Evolutionary conservation across 2,113 vertebrate genomes (phyloP), one percentile per base, ranked within the genome.

Genomic region (Stictonetta naevosa): DNA sequence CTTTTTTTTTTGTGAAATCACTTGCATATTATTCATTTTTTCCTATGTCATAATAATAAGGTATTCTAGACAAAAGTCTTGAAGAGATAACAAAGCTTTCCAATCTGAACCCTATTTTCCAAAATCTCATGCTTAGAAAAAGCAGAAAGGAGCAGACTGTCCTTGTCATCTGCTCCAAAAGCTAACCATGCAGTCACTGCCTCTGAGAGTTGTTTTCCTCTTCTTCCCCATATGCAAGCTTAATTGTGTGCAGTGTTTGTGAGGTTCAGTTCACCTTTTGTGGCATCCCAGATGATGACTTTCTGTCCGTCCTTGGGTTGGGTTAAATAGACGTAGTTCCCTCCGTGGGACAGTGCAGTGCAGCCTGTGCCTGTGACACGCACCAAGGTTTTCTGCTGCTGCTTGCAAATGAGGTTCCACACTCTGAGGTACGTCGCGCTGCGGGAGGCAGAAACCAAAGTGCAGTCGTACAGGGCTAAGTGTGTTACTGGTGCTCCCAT

Each of bases 211-310:
- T 21, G 42, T 31, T 59, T n/a, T 53, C 46, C 63, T 31, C 11
- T 55, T 55, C 55, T n/a, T 48, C 33, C 18, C 34, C 13, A 11
- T 4, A 19, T 13, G 10, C 56, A 58, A 56, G 18, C 38, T 62
- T 33, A 60, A 62, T 73, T 55, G 71, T 56, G 53, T 10, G 28
- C 66, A 26, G 17, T 50, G 6, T 50, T 63, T 90, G 63, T 46
- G n/a, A 56, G 71, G 16, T 50, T 42, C 40, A n/a, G 28, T 64
- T 96, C 86, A 99, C 99, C 98, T 97, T 98, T 96, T 36, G 67
- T 90, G 71, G 86, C 7, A 60, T 98, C 98, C 99, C 98, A 99
- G 63, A 98, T 83, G 71, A 97, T 89, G 50, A 99, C 97, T 74
- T 98, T 98, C 5, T 77, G 97, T 64, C 94, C 97, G 36, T 97